Evolutionary conservation across 2,888 invertebrate genomes (phyloP), one percentile per base, ranked within the genome.

Genomic region (Polyploca ridens): DNA sequence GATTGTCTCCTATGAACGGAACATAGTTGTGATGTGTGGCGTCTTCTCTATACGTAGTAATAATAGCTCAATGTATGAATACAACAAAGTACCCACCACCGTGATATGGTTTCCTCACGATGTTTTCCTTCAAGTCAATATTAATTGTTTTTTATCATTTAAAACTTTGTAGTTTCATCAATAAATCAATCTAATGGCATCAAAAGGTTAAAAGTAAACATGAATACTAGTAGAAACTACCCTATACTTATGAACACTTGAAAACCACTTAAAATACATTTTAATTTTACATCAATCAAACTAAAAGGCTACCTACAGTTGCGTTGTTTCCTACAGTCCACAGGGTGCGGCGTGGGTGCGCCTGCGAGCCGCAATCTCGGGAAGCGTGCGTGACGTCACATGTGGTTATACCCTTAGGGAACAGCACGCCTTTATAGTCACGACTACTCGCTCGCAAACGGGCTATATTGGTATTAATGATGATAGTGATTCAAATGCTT

Each of bases 301-400:
- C 19, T 54, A 54, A 54, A 54, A 54, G 54, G 19, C 3, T 19
- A 54, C 1, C 46, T n/a, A 41, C 49, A 2, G 46, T 54, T 54
- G 54, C 54, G 54, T 54, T 54, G 54, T 54, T n/a, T 54, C 49
- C 49, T 14, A 6, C 16, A 49, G 74, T 33, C 5, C 46, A 41
- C 5, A n/a, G 46, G 46, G 46, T 6, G 46, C 5, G 46, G 46
- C 46, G 33, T 19, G 64, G 76, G 76, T 62, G 76, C 65, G 78
- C 58, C 68, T 68, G 54, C 67, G 61, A 68, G 33, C 44, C 38
- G 63, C 67, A 72, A 75, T 73, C 75, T 67, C 16, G 59, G 66
- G 27, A 54, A 16, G 19, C 58, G 57, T 13, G 60, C 58, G 69
- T 77, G 78, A 83, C 81, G 82, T 82, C 83, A 83, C 70, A 57